Base-by-base conservation (phyloP, 2,113 vertebrate species). In the Lanius ludovicianus region DNA sequence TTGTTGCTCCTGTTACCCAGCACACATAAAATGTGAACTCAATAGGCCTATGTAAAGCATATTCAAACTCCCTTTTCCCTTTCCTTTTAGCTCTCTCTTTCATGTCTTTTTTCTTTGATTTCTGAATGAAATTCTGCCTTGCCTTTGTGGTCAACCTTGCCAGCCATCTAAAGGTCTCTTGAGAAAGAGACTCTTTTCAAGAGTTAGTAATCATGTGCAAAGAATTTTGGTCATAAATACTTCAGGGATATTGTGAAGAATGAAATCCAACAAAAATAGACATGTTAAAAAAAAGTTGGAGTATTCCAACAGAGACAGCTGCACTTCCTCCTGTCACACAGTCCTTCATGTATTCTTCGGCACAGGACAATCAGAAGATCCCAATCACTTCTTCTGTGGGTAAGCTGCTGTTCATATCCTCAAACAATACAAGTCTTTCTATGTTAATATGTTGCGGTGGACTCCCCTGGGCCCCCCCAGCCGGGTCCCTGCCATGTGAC, bases 61-160 rank as follows among this genome's bases (percentile, higher is more conserved):
- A 90, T 71, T 92, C 64, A 81, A 88, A 39, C 25, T 87, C 11
- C 3, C n/a, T 75, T 78, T 91, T 57, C 41, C 14, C 18, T 90
- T 71, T 89, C 47, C 52, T 94, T 92, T 81, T 64, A 70, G 41
- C 22, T 62, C 90, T 93, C 44, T 68, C 73, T 95, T 96, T 96
- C 76, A 89, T 90, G 64, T 62, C 24, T 64, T 87, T 84, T 88
- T 93, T 46, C 60, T 96, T 96, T 96, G 76, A 90, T 93, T 95
- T 96, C 64, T 89, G 90, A 96, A 93, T 94, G 79, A 96, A 95
- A 94, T 89, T 97, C 73, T 97, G 79, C 83, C 60, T 92, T 78
- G 86, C 37, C 60, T 93, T 96, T 94, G 80, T 92, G 88, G 83
- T 87, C 88, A 94, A 60, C 49, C 56, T 64, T 92, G 56, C 33